Conservation (phyloP, 2,888 invertebrate species). For the Lucinisca nassula region DNA sequence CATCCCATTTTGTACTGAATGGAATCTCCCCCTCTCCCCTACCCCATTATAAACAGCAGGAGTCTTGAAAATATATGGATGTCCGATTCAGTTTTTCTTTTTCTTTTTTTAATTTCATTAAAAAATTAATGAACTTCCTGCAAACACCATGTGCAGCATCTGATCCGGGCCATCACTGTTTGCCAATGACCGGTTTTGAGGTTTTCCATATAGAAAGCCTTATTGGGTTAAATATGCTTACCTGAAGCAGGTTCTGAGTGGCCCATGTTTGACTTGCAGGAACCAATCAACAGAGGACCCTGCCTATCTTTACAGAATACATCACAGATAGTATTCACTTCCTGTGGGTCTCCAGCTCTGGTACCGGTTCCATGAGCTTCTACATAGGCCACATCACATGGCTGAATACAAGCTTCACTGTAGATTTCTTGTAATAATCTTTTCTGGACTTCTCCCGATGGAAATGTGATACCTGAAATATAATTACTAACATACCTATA, state of each 20-base stretch:
- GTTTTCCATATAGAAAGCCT: no score
- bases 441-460: constrained; percentile 91
- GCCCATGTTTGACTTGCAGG: constrained; percentile 99
- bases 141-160: no score
- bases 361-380: constrained; percentile 99
- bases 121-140: no score
- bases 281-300: constrained; percentile 95
- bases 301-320: constrained; percentile 87
- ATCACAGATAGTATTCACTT: constrained; percentile 97
- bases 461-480: constrained; percentile 89
- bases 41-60: no score
- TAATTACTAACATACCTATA: not conserved
- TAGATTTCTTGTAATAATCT: constrained; percentile 93
- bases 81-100: no score
- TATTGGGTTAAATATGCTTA: constrained; percentile 61
- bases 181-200: no score
- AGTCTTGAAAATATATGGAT: no score
- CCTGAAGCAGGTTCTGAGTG: constrained; percentile 95
- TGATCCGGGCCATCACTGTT: no score
- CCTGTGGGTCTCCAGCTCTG: constrained; percentile 97
- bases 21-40: no score
- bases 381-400: constrained; percentile 95
- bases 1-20: no score
- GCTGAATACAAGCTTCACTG: constrained; percentile 94
- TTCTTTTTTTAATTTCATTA: no score